Evolutionary conservation across 1,140 invertebrate genomes (phyloP), one percentile per base, ranked within the genome.

Genomic region (Heliconius hermathena): DNA sequence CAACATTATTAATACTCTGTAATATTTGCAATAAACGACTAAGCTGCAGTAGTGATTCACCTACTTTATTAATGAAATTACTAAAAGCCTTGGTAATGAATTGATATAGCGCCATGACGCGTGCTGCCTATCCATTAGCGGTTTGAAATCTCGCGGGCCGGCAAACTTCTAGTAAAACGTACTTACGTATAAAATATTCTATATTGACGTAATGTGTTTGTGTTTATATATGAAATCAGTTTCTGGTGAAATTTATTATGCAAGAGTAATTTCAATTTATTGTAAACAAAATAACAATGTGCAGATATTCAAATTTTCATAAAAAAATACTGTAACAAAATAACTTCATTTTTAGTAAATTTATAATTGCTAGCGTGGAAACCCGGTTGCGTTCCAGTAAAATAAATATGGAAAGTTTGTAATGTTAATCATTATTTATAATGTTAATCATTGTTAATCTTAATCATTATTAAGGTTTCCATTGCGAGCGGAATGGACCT

Each of bases 31-130:
- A 16, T 66, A 66, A 66, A 29, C 26, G 60, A 66, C 60, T 66
- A 66, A 66, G 22, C 60, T 66, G 60, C 60, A 66, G 26, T 66
- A 66, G 60, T 66, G 60, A 66, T 66, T 66, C 26, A 66, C 60
- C 60, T 66, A 66, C 60, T 66, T 66, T 66, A 66, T 66, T 66
- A 66, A 66, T 66, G 26, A 66, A 66, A 66, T 66, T 66, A 66
- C 60, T 66, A 66, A 66, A 66, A 66, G 60, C 60, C 60, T 66
- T 66, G 26, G 60, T 66, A 66, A 66, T 29, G 60, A 66, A 66
- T 66, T 66, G 60, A 66, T 66, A 66, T 66, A 66, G 60, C 60
- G 60, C 26, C 60, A 66, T 66, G 60, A 66, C 60, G 60, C 60
- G 16, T 66, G 60, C 60, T 66, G 60, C 60, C 60, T 66, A 66